Evolutionary conservation across 1,140 invertebrate genomes (phyloP).

Genomic region (Ectropis grisescens): DNA sequence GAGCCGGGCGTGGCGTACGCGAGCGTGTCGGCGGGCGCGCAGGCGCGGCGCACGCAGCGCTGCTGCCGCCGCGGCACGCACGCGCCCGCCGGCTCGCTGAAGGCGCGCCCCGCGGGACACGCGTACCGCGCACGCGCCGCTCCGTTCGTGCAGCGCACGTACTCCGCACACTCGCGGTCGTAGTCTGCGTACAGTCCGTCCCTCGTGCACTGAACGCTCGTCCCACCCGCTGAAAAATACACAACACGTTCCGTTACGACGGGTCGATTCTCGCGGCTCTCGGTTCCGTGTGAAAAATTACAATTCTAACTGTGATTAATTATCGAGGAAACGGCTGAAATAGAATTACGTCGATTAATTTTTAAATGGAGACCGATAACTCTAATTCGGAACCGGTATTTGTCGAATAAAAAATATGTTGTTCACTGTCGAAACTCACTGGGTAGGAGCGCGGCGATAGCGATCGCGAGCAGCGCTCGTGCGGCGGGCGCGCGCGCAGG

Average conservation of each 20-base stretch:
- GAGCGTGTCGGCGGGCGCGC: constrained; percentile 33
- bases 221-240: constrained; percentile 28
- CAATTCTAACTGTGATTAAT: too few relatives aligned
- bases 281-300: too few relatives aligned
- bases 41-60: constrained; percentile 43
- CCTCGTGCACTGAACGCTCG: constrained; percentile 27
- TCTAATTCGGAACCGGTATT: too few relatives aligned
- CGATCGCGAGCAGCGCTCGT: constrained; percentile 21
- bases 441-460: constrained; percentile 14
- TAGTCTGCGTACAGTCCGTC: constrained; percentile 53
- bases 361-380: too few relatives aligned
- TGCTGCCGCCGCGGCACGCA: constrained; percentile 40
- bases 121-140: constrained; percentile 30
- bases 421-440: too few relatives aligned
- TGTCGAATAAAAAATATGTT: too few relatives aligned
- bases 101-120: constrained; percentile 41
- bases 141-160: constrained; percentile 38
- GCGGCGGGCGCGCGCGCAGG: constrained; percentile 50
- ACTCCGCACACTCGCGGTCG: constrained; percentile 42
- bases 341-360: too few relatives aligned
- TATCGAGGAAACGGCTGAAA: too few relatives aligned
- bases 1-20: constrained; percentile 69
- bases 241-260: too few relatives aligned
- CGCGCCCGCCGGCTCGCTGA: constrained; percentile 44
- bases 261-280: too few relatives aligned